phyloP scores from a whole-genome alignment of 2,888 invertebrate genomes.

The Oegoconia quadripuncta region DNA sequence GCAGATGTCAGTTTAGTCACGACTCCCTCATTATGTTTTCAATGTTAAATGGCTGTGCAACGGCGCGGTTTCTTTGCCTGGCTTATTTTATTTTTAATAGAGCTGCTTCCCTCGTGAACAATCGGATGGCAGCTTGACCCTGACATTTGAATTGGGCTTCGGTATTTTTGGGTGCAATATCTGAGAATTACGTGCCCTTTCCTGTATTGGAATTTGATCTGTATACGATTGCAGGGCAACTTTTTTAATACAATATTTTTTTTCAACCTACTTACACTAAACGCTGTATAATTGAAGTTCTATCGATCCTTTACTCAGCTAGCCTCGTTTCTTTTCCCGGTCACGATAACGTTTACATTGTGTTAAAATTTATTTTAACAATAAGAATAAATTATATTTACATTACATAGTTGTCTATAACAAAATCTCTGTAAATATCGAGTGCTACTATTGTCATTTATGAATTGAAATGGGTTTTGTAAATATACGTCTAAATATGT shows the following conservation, averaged over 20 bases:
- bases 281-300: neutral
- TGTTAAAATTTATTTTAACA: too few species aligned
- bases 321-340: too few species aligned
- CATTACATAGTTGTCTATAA: too few species aligned
- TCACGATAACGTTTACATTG: too few species aligned
- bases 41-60: conserved; percentile 39
- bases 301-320: neutral
- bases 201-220: conserved; percentile 10
- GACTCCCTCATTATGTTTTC: conserved; percentile 35
- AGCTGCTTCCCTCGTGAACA: conserved; percentile 34
- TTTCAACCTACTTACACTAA: neutral
- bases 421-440: too few species aligned
- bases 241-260: neutral
- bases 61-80: conserved; percentile 27
- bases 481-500: too few species aligned
- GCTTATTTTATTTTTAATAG: conserved; percentile 34
- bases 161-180: conserved; percentile 35
- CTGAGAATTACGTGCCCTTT: conserved; percentile 55
- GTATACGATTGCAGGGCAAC: conserved; percentile 6
- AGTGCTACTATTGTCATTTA: too few species aligned
- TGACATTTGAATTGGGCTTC: conserved; percentile 48
- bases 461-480: too few species aligned
- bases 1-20: conserved; percentile 32
- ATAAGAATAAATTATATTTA: too few species aligned
- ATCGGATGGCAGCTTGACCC: conserved; percentile 39